Evolutionary conservation across 2,797 vertebrate species (phyloP).

Genomic region (Microctenopoma lineatum): DNA sequence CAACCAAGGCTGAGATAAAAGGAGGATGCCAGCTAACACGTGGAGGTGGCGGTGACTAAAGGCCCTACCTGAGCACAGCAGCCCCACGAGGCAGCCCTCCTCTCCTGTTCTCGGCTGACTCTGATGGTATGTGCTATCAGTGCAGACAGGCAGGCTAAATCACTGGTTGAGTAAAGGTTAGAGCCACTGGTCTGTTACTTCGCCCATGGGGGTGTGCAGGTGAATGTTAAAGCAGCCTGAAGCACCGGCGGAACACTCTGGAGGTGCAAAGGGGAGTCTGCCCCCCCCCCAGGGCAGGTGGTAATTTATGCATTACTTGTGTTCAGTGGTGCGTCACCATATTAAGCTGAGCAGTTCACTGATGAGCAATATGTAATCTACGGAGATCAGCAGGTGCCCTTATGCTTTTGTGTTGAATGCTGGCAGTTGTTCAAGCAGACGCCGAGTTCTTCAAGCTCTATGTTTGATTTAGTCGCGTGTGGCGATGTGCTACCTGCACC

Average conservation of each 20-base stretch:
- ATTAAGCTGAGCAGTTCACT: conserved; percentile 60
- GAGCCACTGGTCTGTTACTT: conserved; percentile 68
- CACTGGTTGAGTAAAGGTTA: conserved; percentile 78
- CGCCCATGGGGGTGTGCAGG: conserved; percentile 61
- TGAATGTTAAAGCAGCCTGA: conserved; percentile 74
- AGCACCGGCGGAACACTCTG: conserved; percentile 59
- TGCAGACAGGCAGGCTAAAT: conserved; percentile 74
- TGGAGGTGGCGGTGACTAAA: conserved; percentile 61
- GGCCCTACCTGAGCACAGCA: conserved; percentile 53
- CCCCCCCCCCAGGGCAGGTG: conserved; percentile 33
- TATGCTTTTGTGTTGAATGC: conserved; percentile 7
- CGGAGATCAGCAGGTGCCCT: conserved; percentile 20
- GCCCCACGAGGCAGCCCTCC: conserved; percentile 44
- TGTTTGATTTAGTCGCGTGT: conserved; percentile 15
- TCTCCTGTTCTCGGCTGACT: conserved; percentile 56
- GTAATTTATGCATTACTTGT: conserved; percentile 71
- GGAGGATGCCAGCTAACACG: conserved; percentile 49
- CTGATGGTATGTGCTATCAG: conserved; percentile 78
- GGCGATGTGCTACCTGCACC: neutral
- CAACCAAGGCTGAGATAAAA: conserved; percentile 63
- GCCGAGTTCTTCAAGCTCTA: conserved; percentile 22
- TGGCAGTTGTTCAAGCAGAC: neutral
- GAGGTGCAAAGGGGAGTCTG: conserved; percentile 58
- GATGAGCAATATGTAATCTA: conserved; percentile 58
- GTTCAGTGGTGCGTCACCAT: conserved; percentile 65